Base-by-base conservation (phyloP, 2,888 invertebrate species). In the Chymomyza procnemis region DNA sequence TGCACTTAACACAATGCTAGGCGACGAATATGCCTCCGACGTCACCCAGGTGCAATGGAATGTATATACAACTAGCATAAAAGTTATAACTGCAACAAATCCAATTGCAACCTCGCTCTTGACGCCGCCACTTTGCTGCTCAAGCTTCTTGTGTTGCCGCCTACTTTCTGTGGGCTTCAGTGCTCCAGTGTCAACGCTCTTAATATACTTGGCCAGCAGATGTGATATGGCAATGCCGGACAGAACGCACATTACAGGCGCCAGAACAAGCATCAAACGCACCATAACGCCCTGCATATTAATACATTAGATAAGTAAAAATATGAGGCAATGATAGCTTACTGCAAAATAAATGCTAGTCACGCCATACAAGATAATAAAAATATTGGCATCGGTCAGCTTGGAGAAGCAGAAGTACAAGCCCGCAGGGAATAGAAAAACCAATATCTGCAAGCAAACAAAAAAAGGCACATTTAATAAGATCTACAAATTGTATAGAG, bases 1-100 rank as follows among this genome's bases (percentile, higher is more conserved):
- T 4, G 96, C 95, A 61, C 96, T 96, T 69, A 50, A 74, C 76
- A 58, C n/a, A 54, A 41, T 41, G 34, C 34, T 22, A 4, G 99
- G 99, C 90, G 98, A 98, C 61, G 99, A 99, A 92, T 99, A 99
- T 0, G 99, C 99, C 90, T 99, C 99, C 87, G 97, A 97, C 0
- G 99, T 99, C 57, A 99, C 99, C 98, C 99, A 99, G 2, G 99
- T 99, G 90, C 99, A 99, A 90, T 98, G 98, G 55, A 99, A 97
- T 58, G 97, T 97, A 92, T 99, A 99, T 94, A 99, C 94, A 94
- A 99, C 95, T 74, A 99, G 93, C 81, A 99, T 93, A 92, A 99
- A 95, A 85, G 99, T 93, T 89, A 97, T 93, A 1, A 97, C 93
- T 80, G 97, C 97, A 71, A 99, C 92, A 0, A 97, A 93, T 16